Percentiles rank a stretch among this genome's conserved stretches.
Evolutionary conservation across 2,797 vertebrate genomes (phyloP).

Genomic region (Ctenosaura bakeri): DNA sequence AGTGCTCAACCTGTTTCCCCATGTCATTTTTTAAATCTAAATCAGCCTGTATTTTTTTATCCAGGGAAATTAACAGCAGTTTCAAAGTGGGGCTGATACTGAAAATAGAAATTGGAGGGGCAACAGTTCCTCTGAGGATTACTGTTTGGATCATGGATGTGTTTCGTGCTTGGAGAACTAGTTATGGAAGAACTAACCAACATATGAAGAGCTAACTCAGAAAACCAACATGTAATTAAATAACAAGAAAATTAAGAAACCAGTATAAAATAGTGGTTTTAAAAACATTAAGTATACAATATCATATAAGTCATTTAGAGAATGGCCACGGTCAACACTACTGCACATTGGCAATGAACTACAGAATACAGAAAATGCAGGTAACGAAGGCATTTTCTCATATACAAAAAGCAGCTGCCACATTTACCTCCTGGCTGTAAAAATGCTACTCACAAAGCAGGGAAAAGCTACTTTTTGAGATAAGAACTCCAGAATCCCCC

Average conservation of each 20-base stretch:
- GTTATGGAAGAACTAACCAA: slow-evolving; percentile 24
- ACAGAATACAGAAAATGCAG: neutral
- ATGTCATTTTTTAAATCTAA: neutral
- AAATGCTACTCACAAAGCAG: too few species aligned
- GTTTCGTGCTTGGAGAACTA: slow-evolving; percentile 24
- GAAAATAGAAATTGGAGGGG: neutral
- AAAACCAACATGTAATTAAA: neutral
- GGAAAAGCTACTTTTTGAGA: too few species aligned
- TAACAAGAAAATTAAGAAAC: neutral
- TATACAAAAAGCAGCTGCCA: neutral
- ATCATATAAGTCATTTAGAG: neutral
- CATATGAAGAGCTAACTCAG: slow-evolving; percentile 24
- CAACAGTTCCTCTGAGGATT: too few species aligned
- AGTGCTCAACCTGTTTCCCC: neutral
- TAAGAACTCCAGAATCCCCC: too few species aligned
- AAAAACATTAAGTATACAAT: neutral
- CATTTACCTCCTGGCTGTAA: neutral
- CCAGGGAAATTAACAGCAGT: neutral
- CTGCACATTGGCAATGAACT: neutral
- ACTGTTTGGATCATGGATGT: neutral
- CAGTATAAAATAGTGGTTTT: neutral
- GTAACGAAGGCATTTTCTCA: neutral
- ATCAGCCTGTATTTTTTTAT: neutral
- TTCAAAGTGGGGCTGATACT: neutral
- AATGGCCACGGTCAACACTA: neutral